Percentiles rank a stretch among this genome's conserved stretches.
Conservation (phyloP, 1,140 invertebrate species). For the Papilio glaucus region DNA sequence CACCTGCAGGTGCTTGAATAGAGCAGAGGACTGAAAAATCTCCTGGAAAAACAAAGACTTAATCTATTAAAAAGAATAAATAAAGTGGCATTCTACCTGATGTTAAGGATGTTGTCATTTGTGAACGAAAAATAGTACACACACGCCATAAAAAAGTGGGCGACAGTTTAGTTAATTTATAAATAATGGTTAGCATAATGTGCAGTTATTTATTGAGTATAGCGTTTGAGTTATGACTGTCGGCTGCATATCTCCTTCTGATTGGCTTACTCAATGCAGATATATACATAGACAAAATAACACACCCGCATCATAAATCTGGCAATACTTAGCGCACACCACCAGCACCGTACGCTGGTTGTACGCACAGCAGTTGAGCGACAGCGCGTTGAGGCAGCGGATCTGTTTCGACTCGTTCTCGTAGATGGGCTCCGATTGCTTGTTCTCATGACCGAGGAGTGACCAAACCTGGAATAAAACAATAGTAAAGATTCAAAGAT, state of each 20-base stretch:
- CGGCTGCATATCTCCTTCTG: too few relatives aligned
- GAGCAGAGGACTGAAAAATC: constrained; percentile 98
- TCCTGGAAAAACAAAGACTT: constrained; percentile 84
- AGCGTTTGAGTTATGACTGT: too few relatives aligned
- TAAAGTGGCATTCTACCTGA: too few relatives aligned
- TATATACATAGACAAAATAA: constrained; percentile 17
- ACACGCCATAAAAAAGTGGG: too few relatives aligned
- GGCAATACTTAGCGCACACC: constrained; percentile 98
- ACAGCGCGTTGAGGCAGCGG: constrained; percentile 95
- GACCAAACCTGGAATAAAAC: constrained; percentile 91
- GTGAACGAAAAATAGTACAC: too few relatives aligned
- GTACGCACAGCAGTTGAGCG: constrained; percentile 96
- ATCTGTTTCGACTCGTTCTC: constrained; percentile 99
- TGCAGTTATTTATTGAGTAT: too few relatives aligned
- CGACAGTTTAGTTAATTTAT: too few relatives aligned
- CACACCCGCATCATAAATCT: constrained; percentile 91
- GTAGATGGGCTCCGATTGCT: constrained; percentile 93
- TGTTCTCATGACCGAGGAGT: constrained; percentile 93
- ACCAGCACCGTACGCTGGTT: constrained; percentile 98
- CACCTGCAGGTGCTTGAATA: constrained; percentile 91
- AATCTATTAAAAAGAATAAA: too few relatives aligned
- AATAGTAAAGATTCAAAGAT: background rate
- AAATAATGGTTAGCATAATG: too few relatives aligned
- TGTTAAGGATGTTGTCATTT: too few relatives aligned
- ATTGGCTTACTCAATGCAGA: background rate